These are phyloP conservation scores for Dicycla oo DNA, from an alignment of 2,888 invertebrate species.

Conservation along the genomic window DNA sequence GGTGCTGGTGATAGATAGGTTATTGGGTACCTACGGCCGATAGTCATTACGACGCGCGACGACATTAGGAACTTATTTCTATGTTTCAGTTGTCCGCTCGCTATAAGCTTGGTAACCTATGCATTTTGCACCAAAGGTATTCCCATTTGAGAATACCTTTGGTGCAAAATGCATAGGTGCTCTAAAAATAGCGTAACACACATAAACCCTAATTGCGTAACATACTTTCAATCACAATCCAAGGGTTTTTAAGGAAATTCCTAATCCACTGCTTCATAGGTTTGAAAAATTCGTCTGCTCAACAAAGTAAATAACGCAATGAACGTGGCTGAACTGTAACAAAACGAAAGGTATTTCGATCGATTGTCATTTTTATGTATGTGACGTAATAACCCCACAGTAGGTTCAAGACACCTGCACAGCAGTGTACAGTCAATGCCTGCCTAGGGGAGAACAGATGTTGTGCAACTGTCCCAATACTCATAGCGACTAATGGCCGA, in stretches of 20 bases:
- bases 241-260: background rate
- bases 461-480: background rate
- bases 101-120: background rate
- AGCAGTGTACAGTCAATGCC: background rate
- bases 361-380: too few relatives aligned
- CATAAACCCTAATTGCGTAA: too few relatives aligned
- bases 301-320: background rate
- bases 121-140: too few relatives aligned
- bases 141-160: too few relatives aligned
- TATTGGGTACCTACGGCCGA: too few relatives aligned
- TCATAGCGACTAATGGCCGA: too few relatives aligned
- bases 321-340: background rate
- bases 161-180: too few relatives aligned
- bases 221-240: background rate
- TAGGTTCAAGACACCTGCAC: background rate
- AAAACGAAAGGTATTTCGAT: too few relatives aligned
- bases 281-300: background rate
- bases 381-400: background rate
- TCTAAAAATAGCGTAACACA: too few relatives aligned
- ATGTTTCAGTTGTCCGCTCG: background rate
- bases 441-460: background rate
- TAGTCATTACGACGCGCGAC: too few relatives aligned
- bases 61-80: too few relatives aligned
- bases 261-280: background rate
- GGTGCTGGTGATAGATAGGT: too few relatives aligned